phyloP scores from a whole-genome alignment of 2,113 vertebrate species.

The Salvelinus sp. region DNA sequence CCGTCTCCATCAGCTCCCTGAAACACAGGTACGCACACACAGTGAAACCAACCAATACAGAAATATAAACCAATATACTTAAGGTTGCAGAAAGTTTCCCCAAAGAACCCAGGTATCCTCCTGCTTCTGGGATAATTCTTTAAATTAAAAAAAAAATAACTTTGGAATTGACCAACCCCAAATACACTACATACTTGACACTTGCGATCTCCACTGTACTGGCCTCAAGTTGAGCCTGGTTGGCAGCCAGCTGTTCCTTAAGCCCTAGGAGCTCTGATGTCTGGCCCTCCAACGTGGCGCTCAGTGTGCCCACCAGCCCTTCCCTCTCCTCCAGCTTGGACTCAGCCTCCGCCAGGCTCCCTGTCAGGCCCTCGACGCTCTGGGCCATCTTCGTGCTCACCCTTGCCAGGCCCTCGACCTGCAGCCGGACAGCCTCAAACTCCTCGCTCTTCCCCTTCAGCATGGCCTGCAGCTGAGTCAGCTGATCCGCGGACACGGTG shows the following conservation, averaged over 20 bases:
- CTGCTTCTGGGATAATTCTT: no score
- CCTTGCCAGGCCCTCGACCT: conserved; percentile 43
- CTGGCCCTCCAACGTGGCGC: conserved; percentile 46
- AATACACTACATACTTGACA: conserved; percentile 51
- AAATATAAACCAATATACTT: no score
- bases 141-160: no score
- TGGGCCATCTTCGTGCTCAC: conserved; percentile 41
- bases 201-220: conserved; percentile 44
- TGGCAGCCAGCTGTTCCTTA: conserved; percentile 44
- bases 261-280: conserved; percentile 45
- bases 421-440: conserved; percentile 44
- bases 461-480: conserved; percentile 49
- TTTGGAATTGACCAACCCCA: no score
- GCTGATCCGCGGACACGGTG: conserved; percentile 57
- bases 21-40: conserved; percentile 24
- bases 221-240: conserved; percentile 47
- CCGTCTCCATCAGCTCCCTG: conserved; percentile 53
- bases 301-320: conserved; percentile 28
- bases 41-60: no score
- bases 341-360: conserved; percentile 31
- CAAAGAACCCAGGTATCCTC: no score
- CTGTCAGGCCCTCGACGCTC: conserved; percentile 46
- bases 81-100: no score
- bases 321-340: conserved; percentile 41
- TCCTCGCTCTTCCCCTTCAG: conserved; percentile 46